Base-by-base conservation (phyloP, 2,888 invertebrate species). In the Microplitis manilae region DNA sequence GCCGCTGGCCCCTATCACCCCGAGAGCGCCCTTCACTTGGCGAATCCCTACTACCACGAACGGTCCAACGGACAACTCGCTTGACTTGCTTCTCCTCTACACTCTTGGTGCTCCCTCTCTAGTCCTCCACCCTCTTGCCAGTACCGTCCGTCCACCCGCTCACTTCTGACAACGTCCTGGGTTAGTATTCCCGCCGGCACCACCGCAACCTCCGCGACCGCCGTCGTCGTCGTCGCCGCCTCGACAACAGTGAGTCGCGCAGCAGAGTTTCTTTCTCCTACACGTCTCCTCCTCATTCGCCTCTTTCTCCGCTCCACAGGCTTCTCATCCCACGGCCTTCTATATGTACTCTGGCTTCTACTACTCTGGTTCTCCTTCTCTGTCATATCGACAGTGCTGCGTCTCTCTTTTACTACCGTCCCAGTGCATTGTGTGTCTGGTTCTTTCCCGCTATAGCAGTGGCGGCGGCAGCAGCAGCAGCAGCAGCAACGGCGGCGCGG, bases 321-420 rank as follows among this genome's bases (percentile, higher is more conserved):
- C 7, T 13, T 30, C 82, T 83, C 82, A 80, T 80, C 83, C 79
- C 73, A 77, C 77, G 68, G 71, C 79, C 77, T 77, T 82, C 81
- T 81, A 91, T 91, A 90, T 90, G 90, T 30, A 30, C 30, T 30
- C 20, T 20, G 20, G 20, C 50, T 50, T 50, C 50, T 50, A 50
- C 50, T 9, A 50, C 9, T 91, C 91, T 89, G 86, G 69, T 78
- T 68, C 68, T 72, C 71, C 38, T 38, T 72, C 71, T 72, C 62
- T 72, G 17, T 39, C 7, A 13, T 59, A 59, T 59, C 60, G 60
- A n/a, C 38, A 17, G n/a, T 30, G 59, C 73, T 41, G 59, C 39
- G 38, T 67, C 68, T 67, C 50, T 20, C 73, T 59, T 65, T 50
- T 75, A 62, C 75, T 17, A 4, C 30, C 30, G 76, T 73, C 75